Base-by-base conservation (phyloP, 2,113 vertebrate species). In the Nothoprocta perdicaria region DNA sequence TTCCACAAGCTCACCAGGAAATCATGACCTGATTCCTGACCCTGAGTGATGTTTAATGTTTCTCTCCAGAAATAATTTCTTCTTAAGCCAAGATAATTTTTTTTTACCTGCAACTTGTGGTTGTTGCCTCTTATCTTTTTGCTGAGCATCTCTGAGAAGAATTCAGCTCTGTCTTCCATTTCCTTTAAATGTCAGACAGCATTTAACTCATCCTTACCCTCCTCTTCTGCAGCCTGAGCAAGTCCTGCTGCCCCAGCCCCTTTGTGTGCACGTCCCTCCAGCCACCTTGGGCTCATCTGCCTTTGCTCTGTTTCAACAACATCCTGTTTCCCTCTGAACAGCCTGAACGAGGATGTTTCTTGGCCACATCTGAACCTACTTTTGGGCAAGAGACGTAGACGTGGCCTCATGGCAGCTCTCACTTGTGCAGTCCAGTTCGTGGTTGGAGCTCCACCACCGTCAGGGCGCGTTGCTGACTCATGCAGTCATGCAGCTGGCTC, bases 381-480 rank as follows among this genome's bases (percentile, higher is more conserved):
- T 91, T 26, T 80, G 80, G 76, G 76, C 82, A 87, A 45, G 0
- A 33, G 65, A 45, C 41, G 80, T 50, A 41, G 23, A 85, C 21
- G 68, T 73, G 68, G 68, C 83, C 83, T 89, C 73, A 33, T 4
- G 29, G 65, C 35, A 92, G 68, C 19, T 89, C 58, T 69, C 73
- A 58, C 33, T 67, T 83, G 61, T 21, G 80, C 79, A 89, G 80
- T 38, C 22, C 60, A 74, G 79, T 4, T 77, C 89, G 87, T 78
- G 91, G 88, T 94, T 92, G 80, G 60, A 52, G 79, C 89, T 83
- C 85, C 93, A 75, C 85, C 93, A 78, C 61, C 6, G 2, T 52
- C 53, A 89, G 73, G 60, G 76, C 73, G 89, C 0, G 2, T 10
- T 78, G 91, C 82, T 95, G 94, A 95, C 76, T 92, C 87, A 89